Evolutionary conservation across 2,113 vertebrate species (phyloP).

Genomic region (Siniperca knerii): DNA sequence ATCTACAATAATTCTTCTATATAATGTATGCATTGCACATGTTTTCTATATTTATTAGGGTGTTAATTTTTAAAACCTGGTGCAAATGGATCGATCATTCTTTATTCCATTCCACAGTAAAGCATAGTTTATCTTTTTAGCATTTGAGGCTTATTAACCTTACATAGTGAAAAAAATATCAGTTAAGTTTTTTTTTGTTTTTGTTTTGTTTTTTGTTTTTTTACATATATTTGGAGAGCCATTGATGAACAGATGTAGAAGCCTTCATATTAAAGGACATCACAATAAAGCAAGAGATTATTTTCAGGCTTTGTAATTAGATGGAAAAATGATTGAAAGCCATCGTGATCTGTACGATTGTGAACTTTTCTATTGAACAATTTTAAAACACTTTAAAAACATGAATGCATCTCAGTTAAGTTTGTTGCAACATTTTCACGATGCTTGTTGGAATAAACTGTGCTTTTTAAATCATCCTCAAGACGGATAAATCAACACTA

Average conservation of each 20-base stretch:
- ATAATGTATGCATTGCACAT: constrained; percentile 68
- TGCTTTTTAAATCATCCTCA: constrained; percentile 24
- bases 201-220: not conserved
- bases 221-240: constrained; percentile 19
- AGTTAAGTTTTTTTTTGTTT: not conserved
- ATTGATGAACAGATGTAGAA: constrained; percentile 33
- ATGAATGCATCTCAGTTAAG: not conserved
- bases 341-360: not conserved
- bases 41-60: constrained; percentile 59
- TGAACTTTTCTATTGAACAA: constrained; percentile 51
- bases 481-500: not conserved
- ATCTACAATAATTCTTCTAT: constrained; percentile 25
- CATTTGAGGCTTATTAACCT: constrained; percentile 16
- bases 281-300: constrained; percentile 14
- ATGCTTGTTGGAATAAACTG: constrained; percentile 14
- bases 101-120: constrained; percentile 33
- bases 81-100: constrained; percentile 1
- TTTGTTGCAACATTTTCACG: constrained; percentile 42
- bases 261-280: not conserved
- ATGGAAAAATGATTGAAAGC: constrained; percentile 9
- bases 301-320: constrained; percentile 45
- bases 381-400: constrained; percentile 53
- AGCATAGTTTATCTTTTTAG: constrained; percentile 27
- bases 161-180: too few relatives aligned
- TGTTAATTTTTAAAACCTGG: constrained; percentile 49